Evolutionary conservation across 2,888 invertebrate species (phyloP).

Genomic region (Leptopilina drosophilae): DNA sequence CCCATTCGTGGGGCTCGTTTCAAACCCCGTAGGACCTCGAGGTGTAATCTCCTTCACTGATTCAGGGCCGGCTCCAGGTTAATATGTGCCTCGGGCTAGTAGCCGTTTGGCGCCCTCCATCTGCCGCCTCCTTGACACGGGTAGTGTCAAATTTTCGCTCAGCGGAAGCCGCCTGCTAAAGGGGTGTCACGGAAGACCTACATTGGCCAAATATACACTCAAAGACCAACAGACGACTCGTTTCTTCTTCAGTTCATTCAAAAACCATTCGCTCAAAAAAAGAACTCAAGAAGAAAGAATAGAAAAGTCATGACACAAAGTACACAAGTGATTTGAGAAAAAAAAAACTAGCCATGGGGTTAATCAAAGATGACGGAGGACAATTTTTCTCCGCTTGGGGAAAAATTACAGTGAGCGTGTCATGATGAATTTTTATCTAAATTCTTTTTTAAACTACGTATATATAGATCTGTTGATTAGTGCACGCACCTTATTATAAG

Average conservation of each 20-base stretch:
- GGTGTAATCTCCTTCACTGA: conserved; percentile 63
- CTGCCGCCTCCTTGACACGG: conserved; percentile 41
- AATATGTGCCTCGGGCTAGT: conserved; percentile 40
- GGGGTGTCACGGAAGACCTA: conserved; percentile 39
- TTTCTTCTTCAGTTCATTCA: conserved; percentile 22
- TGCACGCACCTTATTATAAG: conserved; percentile 31
- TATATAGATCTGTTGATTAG: conserved; percentile 26
- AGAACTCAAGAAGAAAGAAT: not conserved
- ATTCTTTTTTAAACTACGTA: conserved; percentile 10
- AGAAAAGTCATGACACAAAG: not conserved
- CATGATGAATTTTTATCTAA: not conserved
- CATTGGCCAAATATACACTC: conserved; percentile 20
- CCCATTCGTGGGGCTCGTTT: conserved; percentile 46
- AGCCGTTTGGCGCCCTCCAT: conserved; percentile 40
- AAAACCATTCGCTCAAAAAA: not conserved
- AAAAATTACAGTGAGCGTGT: not conserved
- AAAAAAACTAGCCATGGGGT: no score
- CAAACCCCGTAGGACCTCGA: conserved; percentile 53
- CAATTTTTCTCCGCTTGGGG: not conserved
- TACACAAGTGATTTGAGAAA: not conserved
- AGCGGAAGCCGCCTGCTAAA: conserved; percentile 38
- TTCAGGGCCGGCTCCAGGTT: conserved; percentile 50
- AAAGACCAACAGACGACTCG: conserved; percentile 19
- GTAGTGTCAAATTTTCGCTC: conserved; percentile 40
- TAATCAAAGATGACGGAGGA: not conserved